phyloP scores from a whole-genome alignment of 1,140 invertebrate genomes.

The Drosophila bocki region DNA sequence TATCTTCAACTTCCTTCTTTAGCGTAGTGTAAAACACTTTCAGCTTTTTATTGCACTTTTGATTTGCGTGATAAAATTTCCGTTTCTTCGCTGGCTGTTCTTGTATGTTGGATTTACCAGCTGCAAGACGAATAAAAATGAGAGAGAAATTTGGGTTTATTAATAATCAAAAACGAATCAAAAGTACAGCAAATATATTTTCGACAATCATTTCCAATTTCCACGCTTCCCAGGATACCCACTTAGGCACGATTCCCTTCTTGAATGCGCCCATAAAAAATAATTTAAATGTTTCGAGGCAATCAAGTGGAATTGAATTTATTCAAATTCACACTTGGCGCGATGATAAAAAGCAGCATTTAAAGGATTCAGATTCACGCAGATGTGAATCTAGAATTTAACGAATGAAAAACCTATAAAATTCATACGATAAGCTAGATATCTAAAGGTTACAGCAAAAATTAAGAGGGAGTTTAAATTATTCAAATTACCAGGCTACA shows the following conservation, averaged over 20 bases:
- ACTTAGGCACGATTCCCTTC: constrained; percentile 42
- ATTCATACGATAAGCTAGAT: neutral
- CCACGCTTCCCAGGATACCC: constrained; percentile 11
- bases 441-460: neutral
- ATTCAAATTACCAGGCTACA: neutral
- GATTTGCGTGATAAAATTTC: constrained; percentile 65
- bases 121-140: constrained; percentile 54
- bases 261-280: constrained; percentile 14
- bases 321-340: constrained; percentile 4
- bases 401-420: neutral
- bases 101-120: constrained; percentile 63
- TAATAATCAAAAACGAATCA: constrained; percentile 18
- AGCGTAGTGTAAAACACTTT: constrained; percentile 60
- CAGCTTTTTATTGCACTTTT: constrained; percentile 76
- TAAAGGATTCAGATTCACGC: constrained; percentile 1
- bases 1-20: constrained; percentile 36
- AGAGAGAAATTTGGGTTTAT: constrained; percentile 45
- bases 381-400: neutral
- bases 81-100: constrained; percentile 49
- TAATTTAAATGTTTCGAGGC: constrained; percentile 28
- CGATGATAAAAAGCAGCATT: constrained; percentile 6
- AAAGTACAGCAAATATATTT: constrained; percentile 12
- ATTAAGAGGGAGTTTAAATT: neutral
- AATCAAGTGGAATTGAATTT: constrained; percentile 24
- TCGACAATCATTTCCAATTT: constrained; percentile 13